A percentile compares a stretch with the other conserved stretches of the same genome.
Conservation (phyloP, 2,113 vertebrate genomes). For the Psilopogon haemacephalus region DNA sequence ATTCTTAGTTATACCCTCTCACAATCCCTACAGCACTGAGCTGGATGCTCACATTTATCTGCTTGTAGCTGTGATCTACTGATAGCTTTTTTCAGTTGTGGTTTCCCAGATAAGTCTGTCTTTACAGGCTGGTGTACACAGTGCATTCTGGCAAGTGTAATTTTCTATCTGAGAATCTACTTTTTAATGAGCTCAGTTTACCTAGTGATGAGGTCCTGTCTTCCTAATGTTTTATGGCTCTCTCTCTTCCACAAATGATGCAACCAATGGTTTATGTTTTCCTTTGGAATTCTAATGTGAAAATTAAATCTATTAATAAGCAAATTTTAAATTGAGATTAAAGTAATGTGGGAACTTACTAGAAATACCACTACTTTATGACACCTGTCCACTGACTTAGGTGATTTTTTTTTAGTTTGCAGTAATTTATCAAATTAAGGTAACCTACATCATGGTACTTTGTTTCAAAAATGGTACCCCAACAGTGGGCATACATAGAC, state of each 20-base stretch:
- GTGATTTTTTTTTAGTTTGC: not conserved
- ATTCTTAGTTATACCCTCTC: not conserved
- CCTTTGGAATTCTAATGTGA: not conserved
- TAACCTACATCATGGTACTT: not conserved
- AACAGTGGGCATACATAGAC: not conserved
- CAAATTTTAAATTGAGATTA: not conserved
- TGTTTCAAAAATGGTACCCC: not conserved
- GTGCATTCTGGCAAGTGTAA: not conserved
- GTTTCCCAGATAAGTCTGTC: not conserved
- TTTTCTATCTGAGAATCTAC: not conserved
- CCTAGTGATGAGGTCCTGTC: not conserved
- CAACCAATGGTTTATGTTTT: not conserved
- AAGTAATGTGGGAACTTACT: not conserved
- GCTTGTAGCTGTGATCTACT: not conserved
- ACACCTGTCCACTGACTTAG: not conserved
- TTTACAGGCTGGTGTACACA: not conserved
- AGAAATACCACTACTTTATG: not conserved
- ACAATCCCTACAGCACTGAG: not conserved
- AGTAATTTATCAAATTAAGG: not conserved
- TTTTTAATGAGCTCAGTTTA: not conserved
- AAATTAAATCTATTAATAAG: not conserved
- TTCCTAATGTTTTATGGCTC: not conserved
- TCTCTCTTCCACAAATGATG: not conserved
- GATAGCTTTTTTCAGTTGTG: not conserved
- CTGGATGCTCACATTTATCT: not conserved